These are phyloP conservation scores for Craniophora ligustri DNA, from an alignment of 2,888 invertebrate genomes.

Conservation along the genomic window DNA sequence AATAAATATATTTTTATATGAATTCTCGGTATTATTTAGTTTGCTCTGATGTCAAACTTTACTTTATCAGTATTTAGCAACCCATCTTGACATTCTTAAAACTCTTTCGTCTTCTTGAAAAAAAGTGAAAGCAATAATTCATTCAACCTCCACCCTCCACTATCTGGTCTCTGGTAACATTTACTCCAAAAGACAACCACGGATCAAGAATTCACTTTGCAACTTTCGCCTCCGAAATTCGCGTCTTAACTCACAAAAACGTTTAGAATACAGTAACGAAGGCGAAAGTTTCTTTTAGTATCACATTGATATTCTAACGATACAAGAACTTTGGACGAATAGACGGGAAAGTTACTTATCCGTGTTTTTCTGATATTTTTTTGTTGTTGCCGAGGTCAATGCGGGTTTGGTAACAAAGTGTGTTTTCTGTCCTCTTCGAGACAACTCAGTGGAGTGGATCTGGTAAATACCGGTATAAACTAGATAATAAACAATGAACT, in stretches of 20 bases:
- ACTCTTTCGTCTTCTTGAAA: neutral
- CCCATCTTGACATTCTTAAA: neutral
- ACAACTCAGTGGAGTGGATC: slow-evolving; percentile 17
- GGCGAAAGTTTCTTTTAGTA: slow-evolving; percentile 39
- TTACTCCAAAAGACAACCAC: slow-evolving; percentile 32
- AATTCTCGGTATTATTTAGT: too few species aligned
- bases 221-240: slow-evolving; percentile 46
- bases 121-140: slow-evolving; percentile 40
- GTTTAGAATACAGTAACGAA: slow-evolving; percentile 53
- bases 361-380: slow-evolving; percentile 39
- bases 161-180: slow-evolving; percentile 19
- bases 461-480: slow-evolving; percentile 7
- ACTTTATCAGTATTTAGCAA: too few species aligned
- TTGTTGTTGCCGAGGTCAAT: slow-evolving; percentile 33
- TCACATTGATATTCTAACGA: slow-evolving; percentile 58
- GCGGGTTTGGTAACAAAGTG: slow-evolving; percentile 21
- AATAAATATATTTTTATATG: too few species aligned
- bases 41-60: too few species aligned
- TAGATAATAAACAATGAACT: too few species aligned
- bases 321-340: slow-evolving; percentile 49
- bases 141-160: slow-evolving; percentile 43
- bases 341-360: slow-evolving; percentile 30
- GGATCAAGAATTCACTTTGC: slow-evolving; percentile 53
- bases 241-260: slow-evolving; percentile 46
- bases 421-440: slow-evolving; percentile 18